phyloP scores from a whole-genome alignment of 2,113 vertebrate species.

The Zosterops pallidus region DNA sequence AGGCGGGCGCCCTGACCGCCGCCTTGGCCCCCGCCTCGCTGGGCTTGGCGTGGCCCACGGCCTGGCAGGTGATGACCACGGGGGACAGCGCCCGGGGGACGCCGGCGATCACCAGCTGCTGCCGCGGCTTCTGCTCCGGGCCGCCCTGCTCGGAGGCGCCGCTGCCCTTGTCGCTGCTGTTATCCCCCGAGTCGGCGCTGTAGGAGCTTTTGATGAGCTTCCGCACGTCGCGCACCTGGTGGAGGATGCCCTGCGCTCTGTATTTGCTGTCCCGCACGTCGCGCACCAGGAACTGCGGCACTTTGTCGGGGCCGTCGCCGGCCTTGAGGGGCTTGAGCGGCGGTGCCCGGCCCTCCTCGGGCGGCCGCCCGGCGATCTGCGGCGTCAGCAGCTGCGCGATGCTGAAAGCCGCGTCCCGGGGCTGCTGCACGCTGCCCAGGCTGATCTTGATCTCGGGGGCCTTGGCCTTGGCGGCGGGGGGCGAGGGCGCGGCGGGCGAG shows the following conservation, averaged over 20 bases:
- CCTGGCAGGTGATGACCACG: constrained; percentile 93
- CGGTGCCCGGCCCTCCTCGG: constrained; percentile 73
- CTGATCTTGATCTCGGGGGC: constrained; percentile 93
- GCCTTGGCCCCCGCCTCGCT: constrained; percentile 32
- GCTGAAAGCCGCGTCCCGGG: constrained; percentile 75
- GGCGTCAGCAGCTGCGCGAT: constrained; percentile 86
- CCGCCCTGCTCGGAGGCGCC: constrained; percentile 70
- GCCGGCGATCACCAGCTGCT: constrained; percentile 63
- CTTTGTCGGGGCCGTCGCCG: constrained; percentile 82
- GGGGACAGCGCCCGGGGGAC: constrained; percentile 79
- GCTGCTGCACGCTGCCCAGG: constrained; percentile 78
- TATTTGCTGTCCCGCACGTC: constrained; percentile 87
- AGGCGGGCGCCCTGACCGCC: not conserved
- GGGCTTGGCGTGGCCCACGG: constrained; percentile 76
- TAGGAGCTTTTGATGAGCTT: constrained; percentile 93
- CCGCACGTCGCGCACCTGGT: constrained; percentile 93
- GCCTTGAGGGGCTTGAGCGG: constrained; percentile 68
- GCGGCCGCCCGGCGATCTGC: constrained; percentile 63
- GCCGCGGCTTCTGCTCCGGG: constrained; percentile 74
- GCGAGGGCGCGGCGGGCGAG: not conserved
- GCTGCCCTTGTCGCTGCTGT: constrained; percentile 74
- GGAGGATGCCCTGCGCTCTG: constrained; percentile 85
- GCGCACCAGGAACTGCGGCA: constrained; percentile 91
- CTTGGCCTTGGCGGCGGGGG: constrained; percentile 22
- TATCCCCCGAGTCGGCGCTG: constrained; percentile 83